phyloP scores from a whole-genome alignment of 2,797 vertebrate species.

The Artibeus jamaicensis region DNA sequence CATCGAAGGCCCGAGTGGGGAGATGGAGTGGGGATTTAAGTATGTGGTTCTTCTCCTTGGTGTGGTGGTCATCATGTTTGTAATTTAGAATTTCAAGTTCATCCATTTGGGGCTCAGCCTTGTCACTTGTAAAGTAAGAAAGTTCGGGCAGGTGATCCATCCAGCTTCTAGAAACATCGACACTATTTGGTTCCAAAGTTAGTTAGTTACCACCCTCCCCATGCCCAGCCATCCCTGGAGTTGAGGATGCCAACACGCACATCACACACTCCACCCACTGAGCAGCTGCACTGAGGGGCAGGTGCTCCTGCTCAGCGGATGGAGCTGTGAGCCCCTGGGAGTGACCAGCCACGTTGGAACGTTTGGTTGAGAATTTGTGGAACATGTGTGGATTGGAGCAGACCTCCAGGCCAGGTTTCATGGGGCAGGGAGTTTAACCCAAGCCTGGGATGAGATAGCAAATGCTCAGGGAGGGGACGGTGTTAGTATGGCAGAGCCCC shows the following conservation, averaged over 20 bases:
- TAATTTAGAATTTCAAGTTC: background rate
- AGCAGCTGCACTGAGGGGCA: accelerated
- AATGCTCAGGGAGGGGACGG: accelerated
- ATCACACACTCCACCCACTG: accelerated
- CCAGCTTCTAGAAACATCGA: background rate
- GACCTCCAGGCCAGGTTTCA: too few relatives aligned
- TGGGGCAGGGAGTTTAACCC: accelerated
- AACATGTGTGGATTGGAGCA: accelerated
- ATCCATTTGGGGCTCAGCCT: background rate
- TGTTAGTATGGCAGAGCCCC: background rate
- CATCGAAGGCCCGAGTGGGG: accelerated
- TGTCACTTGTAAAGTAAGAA: background rate
- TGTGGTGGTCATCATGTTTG: accelerated
- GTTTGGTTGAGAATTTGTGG: too few relatives aligned
- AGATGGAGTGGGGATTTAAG: too few relatives aligned
- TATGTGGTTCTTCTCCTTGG: too few relatives aligned
- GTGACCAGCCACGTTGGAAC: accelerated
- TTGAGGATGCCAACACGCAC: accelerated
- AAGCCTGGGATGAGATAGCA: accelerated
- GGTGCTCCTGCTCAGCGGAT: accelerated
- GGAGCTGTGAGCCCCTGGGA: accelerated
- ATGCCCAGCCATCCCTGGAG: accelerated
- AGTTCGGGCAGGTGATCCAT: accelerated
- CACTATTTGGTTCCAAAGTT: background rate
- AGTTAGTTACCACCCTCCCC: accelerated